Conservation (phyloP, 2,797 vertebrate species). For the Xiphophorus birchmanni region DNA sequence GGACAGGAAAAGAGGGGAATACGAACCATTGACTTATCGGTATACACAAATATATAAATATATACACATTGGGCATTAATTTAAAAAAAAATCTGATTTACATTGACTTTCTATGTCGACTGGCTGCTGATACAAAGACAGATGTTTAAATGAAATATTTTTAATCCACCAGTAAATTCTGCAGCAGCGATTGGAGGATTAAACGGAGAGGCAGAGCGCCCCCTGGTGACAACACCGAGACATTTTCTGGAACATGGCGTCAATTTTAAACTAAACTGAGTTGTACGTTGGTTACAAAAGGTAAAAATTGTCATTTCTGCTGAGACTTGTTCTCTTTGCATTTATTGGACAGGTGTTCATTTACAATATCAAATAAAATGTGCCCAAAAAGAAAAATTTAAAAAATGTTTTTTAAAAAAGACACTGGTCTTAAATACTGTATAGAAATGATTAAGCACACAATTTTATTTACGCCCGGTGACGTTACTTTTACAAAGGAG, state of each 20-base stretch:
- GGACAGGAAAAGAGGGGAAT: constrained; percentile 45
- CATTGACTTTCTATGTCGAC: background rate
- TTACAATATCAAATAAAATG: constrained; percentile 72
- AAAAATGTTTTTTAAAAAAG: constrained; percentile 65
- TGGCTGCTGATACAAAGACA: background rate
- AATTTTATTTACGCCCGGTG: constrained; percentile 55
- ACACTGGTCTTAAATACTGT: constrained; percentile 65
- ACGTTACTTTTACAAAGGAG: constrained; percentile 56
- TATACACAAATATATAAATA: constrained; percentile 31
- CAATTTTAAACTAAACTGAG: background rate
- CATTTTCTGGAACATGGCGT: background rate
- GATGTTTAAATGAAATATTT: constrained; percentile 18
- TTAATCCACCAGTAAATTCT: constrained; percentile 1
- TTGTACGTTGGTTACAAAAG: constrained; percentile 18
- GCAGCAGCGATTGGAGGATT: background rate
- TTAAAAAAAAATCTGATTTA: background rate
- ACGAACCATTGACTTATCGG: constrained; percentile 42
- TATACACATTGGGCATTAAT: constrained; percentile 26
- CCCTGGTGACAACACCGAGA: constrained; percentile 51
- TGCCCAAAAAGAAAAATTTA: constrained; percentile 61
- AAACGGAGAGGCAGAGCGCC: constrained; percentile 55
- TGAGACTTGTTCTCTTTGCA: constrained; percentile 23
- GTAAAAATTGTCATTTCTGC: constrained; percentile 17
- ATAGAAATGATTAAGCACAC: constrained; percentile 71
- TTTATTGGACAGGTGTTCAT: constrained; percentile 55